phyloP scores from a whole-genome alignment of 2,888 invertebrate genomes.

The Andricus quercusramuli region DNA sequence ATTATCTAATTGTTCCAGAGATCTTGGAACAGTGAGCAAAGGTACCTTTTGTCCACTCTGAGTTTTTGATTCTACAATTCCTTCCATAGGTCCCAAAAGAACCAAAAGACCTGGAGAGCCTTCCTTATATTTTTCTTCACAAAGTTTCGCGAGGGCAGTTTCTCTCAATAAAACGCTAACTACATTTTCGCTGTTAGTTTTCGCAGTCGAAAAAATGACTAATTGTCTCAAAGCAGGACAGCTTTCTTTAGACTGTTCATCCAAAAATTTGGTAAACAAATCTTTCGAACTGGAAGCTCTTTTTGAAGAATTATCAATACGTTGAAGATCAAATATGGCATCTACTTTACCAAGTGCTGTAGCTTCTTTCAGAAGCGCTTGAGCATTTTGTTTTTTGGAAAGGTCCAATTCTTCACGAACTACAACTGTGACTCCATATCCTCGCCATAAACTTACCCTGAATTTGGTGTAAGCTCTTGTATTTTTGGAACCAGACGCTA shows the following conservation, averaged over 20 bases:
- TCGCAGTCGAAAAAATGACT: slow-evolving; percentile 46
- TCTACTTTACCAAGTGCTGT: slow-evolving; percentile 47
- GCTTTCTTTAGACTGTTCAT: slow-evolving; percentile 47
- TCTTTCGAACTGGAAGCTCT: not conserved
- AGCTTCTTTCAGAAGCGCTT: slow-evolving; percentile 49
- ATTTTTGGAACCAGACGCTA: slow-evolving; percentile 44
- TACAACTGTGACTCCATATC: slow-evolving; percentile 46
- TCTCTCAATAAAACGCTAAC: slow-evolving; percentile 42
- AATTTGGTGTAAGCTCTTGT: slow-evolving; percentile 44
- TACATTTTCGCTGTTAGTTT: slow-evolving; percentile 21
- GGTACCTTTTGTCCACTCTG: not conserved
- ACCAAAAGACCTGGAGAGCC: slow-evolving; percentile 48
- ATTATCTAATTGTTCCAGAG: slow-evolving; percentile 47
- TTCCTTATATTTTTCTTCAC: slow-evolving; percentile 46
- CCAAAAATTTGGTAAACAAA: slow-evolving; percentile 46
- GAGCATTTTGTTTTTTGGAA: slow-evolving; percentile 45
- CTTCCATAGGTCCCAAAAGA: slow-evolving; percentile 41
- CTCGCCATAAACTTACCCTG: slow-evolving; percentile 49
- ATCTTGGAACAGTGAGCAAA: slow-evolving; percentile 41
- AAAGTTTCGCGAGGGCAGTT: slow-evolving; percentile 43
- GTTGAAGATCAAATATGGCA: slow-evolving; percentile 53
- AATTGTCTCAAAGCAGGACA: slow-evolving; percentile 47
- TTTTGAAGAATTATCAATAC: slow-evolving; percentile 18
- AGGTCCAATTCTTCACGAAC: slow-evolving; percentile 47
- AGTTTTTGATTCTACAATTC: not conserved